Conservation (phyloP, 2,888 invertebrate genomes). For the Ophioninae sp. region DNA sequence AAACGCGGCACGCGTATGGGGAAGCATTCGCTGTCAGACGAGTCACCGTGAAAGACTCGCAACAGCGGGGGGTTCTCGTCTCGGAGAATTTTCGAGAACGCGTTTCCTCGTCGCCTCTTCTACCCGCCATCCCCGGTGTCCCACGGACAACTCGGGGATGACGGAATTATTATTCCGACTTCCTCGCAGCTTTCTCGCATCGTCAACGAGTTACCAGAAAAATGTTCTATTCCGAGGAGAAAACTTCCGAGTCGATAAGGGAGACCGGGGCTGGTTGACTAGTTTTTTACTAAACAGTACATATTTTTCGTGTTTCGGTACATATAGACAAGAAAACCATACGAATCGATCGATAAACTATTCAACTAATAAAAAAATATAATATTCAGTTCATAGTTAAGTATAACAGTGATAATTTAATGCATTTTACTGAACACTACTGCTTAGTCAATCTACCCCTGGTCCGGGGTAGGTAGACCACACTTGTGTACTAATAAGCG, state of each 20-base stretch:
- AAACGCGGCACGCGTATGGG: slow-evolving; percentile 4
- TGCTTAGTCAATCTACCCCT: no score
- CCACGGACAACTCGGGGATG: slow-evolving; percentile 53
- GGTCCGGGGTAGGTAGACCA: no score
- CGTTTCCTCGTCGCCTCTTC: slow-evolving; percentile 30
- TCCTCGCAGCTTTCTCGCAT: slow-evolving; percentile 52
- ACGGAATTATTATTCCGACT: slow-evolving; percentile 70
- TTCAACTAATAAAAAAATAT: no score
- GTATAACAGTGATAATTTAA: no score
- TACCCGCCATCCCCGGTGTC: slow-evolving; percentile 5
- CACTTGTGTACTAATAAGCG: no score
- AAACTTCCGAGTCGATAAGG: slow-evolving; percentile 33
- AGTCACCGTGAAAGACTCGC: slow-evolving; percentile 30
- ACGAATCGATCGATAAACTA: no score
- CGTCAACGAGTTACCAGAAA: slow-evolving; percentile 57
- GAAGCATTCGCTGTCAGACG: slow-evolving; percentile 46
- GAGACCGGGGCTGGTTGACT: no score
- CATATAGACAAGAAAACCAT: no score
- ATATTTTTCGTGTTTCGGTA: no score
- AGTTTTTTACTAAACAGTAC: no score
- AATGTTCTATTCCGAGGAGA: slow-evolving; percentile 45
- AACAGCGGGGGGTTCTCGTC: slow-evolving; percentile 44
- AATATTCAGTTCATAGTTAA: no score
- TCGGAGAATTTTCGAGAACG: slow-evolving; percentile 34
- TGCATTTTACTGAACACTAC: no score